These are phyloP conservation scores for Scytalopus superciliaris DNA, from an alignment of 2,113 vertebrate genomes.

Conservation along the genomic window DNA sequence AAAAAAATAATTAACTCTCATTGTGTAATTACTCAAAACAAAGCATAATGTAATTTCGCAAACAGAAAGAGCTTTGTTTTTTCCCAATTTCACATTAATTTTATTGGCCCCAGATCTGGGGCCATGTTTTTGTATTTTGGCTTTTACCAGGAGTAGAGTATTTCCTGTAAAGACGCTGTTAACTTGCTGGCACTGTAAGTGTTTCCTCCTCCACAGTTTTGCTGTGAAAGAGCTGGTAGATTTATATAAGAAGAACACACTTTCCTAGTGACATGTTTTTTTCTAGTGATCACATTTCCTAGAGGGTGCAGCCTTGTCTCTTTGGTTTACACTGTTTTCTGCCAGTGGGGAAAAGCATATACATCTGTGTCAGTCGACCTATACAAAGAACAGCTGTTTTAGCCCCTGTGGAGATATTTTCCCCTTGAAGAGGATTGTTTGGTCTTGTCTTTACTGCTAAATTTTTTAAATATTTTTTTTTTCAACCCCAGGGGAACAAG, in stretches of 20 bases:
- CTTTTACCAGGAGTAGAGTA: not conserved
- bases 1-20: not conserved
- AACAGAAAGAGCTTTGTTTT: not conserved
- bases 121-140: not conserved
- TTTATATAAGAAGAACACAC: not conserved
- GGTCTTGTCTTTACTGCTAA: slow-evolving; percentile 27
- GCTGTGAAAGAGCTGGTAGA: not conserved
- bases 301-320: not conserved
- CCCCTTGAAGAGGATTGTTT: slow-evolving; percentile 21
- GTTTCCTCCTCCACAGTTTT: not conserved
- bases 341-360: slow-evolving; percentile 2
- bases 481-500: not conserved
- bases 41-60: slow-evolving; percentile 2
- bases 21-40: not conserved
- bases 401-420: slow-evolving; percentile 15
- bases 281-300: not conserved
- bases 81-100: not conserved
- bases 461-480: not conserved
- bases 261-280: not conserved
- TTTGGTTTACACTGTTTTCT: not conserved
- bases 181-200: not conserved
- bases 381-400: slow-evolving; percentile 27
- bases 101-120: not conserved
- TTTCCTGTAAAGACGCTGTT: not conserved
- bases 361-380: not conserved